Base-by-base conservation (phyloP, 92 coral and sea anemone species). In the Scolanthus callimorphus region DNA sequence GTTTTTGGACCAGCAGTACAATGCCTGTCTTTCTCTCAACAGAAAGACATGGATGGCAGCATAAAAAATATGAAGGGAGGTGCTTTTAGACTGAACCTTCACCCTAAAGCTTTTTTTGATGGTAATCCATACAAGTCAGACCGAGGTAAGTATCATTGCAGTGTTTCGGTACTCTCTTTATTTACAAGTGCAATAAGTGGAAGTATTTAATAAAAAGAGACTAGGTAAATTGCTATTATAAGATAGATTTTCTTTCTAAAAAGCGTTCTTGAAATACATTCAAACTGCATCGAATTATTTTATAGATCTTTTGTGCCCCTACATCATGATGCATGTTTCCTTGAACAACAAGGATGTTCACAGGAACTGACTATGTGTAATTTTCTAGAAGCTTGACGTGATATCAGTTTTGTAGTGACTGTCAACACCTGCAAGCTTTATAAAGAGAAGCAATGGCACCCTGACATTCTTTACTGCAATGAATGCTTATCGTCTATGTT, bases 121-220 rank as follows among this genome's bases (percentile, higher is more conserved):
- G 90, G 94, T 38, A 94, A 94, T 39, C 99, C 99, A 11, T 94
- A 94, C 84, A 94, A 88, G 62, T 84, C 96, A 21, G 96, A 94
- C 60, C 74, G 80, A 65, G 29, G 99, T 94, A 55, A 64, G 89
- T 45, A 29, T n/a, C n/a, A n/a, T n/a, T n/a, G n/a, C n/a, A n/a
- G n/a, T n/a, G n/a, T n/a, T n/a, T n/a, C n/a, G n/a, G n/a, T n/a
- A n/a, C n/a, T n/a, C n/a, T n/a, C n/a, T n/a, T n/a, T n/a, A n/a
- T n/a, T n/a, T n/a, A n/a, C n/a, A n/a, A n/a, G n/a, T n/a, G n/a
- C n/a, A n/a, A n/a, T n/a, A n/a, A n/a, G n/a, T n/a, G n/a, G n/a
- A n/a, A n/a, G n/a, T n/a, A n/a, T n/a, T n/a, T n/a, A n/a, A n/a
- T n/a, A n/a, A n/a, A n/a, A n/a, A n/a, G n/a, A n/a, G n/a, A n/a